Evolutionary conservation across 2,888 invertebrate genomes (phyloP), one percentile per base, ranked within the genome.

Genomic region (Drosophila kokeensis): DNA sequence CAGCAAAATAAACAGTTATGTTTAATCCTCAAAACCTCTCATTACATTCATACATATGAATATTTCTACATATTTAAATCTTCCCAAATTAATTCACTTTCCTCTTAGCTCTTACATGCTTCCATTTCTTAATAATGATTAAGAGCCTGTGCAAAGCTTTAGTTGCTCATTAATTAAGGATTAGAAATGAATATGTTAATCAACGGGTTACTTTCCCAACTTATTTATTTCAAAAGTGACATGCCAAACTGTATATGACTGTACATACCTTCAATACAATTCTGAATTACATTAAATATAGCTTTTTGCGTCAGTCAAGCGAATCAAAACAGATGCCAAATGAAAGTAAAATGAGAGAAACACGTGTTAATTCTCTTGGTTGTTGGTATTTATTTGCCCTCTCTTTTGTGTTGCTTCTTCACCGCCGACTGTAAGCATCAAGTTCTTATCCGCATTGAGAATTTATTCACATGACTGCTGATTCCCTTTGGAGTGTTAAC

Each of bases 301-400:
- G 59, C 54, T 40, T 53, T 71, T 55, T 7, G n/a, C 40, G 21
- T 32, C n/a, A 29, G 21, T 38, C 27, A 7, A 32, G 45, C 63
- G 34, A 27, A 38, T 27, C 49, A 61, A 65, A 62, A 36, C 50
- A 58, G 55, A 49, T 24, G 34, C 1, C 52, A 42, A 57, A 76
- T 32, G 65, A 76, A 76, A 73, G 73, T 73, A 49, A 76, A 61
- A 49, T 98, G 89, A 50, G 89, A 50, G 29, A 54, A 18, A 55
- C 15, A 58, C 34, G 36, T 21, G n/a, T 53, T 64, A 36, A 53
- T 38, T 24, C 21, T 13, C 29, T 30, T 60, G 59, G 11, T 24
- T 61, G 42, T 30, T 59, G 11, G n/a, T 30, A 15, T 52, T 60
- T 54, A 38, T n/a, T 1, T 53, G 27, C 29, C 32, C 27, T 50